Conservation (phyloP, 2,888 invertebrate species). For the Uloborus plumipes region DNA sequence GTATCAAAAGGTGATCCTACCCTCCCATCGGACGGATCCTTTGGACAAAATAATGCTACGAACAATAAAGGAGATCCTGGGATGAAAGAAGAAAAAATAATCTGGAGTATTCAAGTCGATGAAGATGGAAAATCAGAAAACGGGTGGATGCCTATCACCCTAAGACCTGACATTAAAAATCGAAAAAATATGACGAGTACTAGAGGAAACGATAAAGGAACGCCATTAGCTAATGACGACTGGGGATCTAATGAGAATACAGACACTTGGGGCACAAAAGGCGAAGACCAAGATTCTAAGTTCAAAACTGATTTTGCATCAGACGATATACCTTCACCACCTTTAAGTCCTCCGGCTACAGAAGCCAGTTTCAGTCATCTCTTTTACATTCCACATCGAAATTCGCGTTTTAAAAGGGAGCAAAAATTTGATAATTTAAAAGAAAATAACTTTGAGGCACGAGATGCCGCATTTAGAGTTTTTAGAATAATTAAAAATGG, state of each 20-base stretch:
- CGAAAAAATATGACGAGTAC: slow-evolving; percentile 10
- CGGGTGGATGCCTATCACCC: slow-evolving; percentile 56
- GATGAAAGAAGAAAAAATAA: slow-evolving; percentile 47
- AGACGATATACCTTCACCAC: slow-evolving; percentile 11
- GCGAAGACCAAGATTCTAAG: background rate
- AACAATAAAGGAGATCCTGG: slow-evolving; percentile 29
- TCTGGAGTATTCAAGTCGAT: slow-evolving; percentile 54
- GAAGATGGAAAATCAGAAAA: slow-evolving; percentile 43
- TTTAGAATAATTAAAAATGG: slow-evolving; percentile 19
- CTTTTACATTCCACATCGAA: slow-evolving; percentile 33
- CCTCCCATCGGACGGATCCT: slow-evolving; percentile 17
- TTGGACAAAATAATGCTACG: background rate
- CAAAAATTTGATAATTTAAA: background rate
- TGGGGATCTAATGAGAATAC: background rate
- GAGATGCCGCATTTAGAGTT: background rate
- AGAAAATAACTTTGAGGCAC: background rate
- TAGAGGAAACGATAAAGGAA: slow-evolving; percentile 2
- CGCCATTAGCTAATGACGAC: background rate
- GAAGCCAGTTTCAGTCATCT: slow-evolving; percentile 34
- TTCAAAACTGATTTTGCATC: slow-evolving; percentile 5
- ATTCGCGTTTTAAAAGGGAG: slow-evolving; percentile 21
- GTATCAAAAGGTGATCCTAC: background rate
- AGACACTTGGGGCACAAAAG: background rate
- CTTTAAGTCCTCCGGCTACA: background rate
- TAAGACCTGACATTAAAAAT: slow-evolving; percentile 27